Evolutionary conservation across 1,140 invertebrate genomes (phyloP), one percentile per base, ranked within the genome.

Genomic region (Acyrthosiphon pisum): DNA sequence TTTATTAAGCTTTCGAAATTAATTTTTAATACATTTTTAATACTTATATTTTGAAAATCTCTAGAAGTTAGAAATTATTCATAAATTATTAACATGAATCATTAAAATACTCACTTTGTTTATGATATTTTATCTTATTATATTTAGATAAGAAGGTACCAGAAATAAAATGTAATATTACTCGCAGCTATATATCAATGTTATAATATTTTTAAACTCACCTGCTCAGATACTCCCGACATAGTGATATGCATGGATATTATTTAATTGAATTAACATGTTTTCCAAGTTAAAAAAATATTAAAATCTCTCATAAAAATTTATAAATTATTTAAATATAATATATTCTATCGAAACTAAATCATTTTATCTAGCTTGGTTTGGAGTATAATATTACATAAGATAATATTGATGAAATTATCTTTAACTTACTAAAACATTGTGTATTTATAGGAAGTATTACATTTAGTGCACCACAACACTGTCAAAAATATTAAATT

Each of bases 21-120:
- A 68, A 68, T 68, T 68, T n/a, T 68, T 68, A n/a, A 68, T 68
- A 68, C 60, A 68, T 68, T 68, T 68, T 68, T 76, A 76, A 76
- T n/a, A 76, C 60, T 18, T 30, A 48, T 50, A 7, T 30, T 76
- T 76, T 76, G 14, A 76, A 76, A 76, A 76, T 76, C 60, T 6
- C n/a, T 35, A 18, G 18, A n/a, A 68, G 14, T 68, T 68, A 68
- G 4, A 76, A n/a, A 76, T n/a, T n/a, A 18, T 76, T 68, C n/a
- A 76, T 76, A 30, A 76, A 35, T 41, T 3, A 41, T 41, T 41
- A 41, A 41, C 1, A 41, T 68, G 14, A n/a, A 68, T 68, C 60
- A 68, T 68, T n/a, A 68, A 68, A 35, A 76, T 0, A 11, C 14
- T 14, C n/a, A 18, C 60, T 18, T 35, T 76, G 60, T 14, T 76